Conservation (phyloP, 2,888 invertebrate genomes). For the Drosophila infuscata region DNA sequence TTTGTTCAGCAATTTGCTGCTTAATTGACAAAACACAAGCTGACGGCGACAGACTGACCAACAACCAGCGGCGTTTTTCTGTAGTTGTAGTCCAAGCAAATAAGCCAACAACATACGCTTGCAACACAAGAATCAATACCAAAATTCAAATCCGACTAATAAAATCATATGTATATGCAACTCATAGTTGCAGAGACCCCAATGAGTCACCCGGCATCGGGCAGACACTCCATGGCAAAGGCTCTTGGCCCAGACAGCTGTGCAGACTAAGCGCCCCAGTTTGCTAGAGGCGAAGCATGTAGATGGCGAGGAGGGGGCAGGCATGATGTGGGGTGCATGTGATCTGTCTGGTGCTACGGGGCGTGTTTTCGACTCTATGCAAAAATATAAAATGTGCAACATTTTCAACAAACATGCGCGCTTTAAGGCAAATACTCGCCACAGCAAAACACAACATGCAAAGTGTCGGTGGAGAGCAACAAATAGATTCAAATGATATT, state of each 20-base stretch:
- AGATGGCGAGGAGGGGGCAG: slow-evolving; percentile 3
- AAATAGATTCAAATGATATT: slow-evolving; percentile 25
- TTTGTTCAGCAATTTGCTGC: slow-evolving; percentile 84
- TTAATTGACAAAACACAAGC: slow-evolving; percentile 83
- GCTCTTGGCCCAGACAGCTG: slow-evolving; percentile 74
- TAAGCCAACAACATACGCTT: slow-evolving; percentile 32
- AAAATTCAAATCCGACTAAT: slow-evolving; percentile 66
- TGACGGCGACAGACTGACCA: slow-evolving; percentile 60
- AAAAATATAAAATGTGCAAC: slow-evolving; percentile 49
- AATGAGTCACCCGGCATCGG: slow-evolving; percentile 65
- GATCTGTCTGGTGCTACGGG: slow-evolving; percentile 72
- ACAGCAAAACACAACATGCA: slow-evolving; percentile 56
- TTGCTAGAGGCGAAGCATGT: slow-evolving; percentile 14
- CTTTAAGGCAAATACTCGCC: slow-evolving; percentile 64
- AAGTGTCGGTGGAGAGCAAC: slow-evolving; percentile 42
- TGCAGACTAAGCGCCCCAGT: slow-evolving; percentile 68
- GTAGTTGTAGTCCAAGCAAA: slow-evolving; percentile 50
- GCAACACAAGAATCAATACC: slow-evolving; percentile 29
- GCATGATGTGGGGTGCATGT: slow-evolving; percentile 23
- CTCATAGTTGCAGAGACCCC: slow-evolving; percentile 61
- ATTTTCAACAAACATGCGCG: slow-evolving; percentile 67
- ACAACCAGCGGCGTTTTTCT: slow-evolving; percentile 75
- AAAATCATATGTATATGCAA: slow-evolving; percentile 81
- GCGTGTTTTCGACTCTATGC: slow-evolving; percentile 59
- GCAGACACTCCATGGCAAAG: slow-evolving; percentile 32